Conservation (phyloP, 2,888 invertebrate species). For the Oxyscelio sp. region DNA sequence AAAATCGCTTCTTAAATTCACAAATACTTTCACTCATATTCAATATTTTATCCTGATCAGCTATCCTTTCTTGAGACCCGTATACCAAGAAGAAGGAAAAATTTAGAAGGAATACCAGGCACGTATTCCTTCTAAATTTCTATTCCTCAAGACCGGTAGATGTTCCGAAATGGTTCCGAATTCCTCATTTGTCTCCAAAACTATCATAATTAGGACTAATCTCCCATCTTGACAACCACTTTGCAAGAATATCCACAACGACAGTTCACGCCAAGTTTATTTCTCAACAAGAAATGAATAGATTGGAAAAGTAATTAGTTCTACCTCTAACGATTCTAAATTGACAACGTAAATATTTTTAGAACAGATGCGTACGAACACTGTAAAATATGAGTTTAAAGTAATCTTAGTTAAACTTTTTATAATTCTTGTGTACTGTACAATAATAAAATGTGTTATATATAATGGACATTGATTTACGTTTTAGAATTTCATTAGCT, state of each 20-base stretch:
- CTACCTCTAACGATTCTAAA: too few species aligned
- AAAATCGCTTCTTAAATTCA: constrained; percentile 11
- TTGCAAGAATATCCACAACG: not conserved
- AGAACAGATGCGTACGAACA: too few species aligned
- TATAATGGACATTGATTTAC: too few species aligned
- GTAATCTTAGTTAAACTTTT: too few species aligned
- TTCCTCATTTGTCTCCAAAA: constrained; percentile 21
- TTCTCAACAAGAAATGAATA: too few species aligned
- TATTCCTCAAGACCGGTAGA: constrained; percentile 7
- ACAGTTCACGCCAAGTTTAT: not conserved
- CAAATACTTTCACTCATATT: constrained; percentile 15
- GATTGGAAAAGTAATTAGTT: too few species aligned
- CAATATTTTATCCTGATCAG: not conserved
- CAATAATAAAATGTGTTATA: too few species aligned
- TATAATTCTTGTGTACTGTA: too few species aligned
- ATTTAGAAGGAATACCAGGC: too few species aligned
- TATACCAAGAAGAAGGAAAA: constrained; percentile 11
- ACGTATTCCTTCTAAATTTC: constrained; percentile 22
- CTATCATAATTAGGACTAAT: constrained; percentile 23
- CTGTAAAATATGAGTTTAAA: too few species aligned
- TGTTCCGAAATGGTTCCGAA: constrained; percentile 7
- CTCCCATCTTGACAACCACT: constrained; percentile 16
- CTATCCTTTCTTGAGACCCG: constrained; percentile 18
- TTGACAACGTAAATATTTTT: too few species aligned
- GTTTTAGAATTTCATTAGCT: too few species aligned